Base-by-base conservation (phyloP, 1,140 invertebrate species). In the Eumaeus atala region DNA sequence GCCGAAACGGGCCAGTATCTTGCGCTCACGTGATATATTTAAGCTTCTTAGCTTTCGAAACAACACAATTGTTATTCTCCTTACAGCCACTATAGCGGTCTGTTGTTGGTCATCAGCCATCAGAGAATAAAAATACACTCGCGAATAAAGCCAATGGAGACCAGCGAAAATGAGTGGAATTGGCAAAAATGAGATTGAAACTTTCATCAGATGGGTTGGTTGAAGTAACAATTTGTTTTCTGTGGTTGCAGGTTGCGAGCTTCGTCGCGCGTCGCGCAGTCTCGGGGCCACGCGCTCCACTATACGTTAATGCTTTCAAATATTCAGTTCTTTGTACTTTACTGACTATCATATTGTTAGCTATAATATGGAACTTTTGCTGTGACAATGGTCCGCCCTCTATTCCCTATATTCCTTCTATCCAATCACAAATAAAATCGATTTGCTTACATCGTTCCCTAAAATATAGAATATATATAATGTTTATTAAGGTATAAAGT, bases 201-300 rank as follows among this genome's bases (percentile, higher is more conserved):
- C 8, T 12, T 16, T 7, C 3, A 16, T 17, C 14, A 11, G 21
- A 21, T 17, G 5, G n/a, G 10, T 4, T 9, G 21, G 11, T 40
- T 14, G 12, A 9, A 14, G 49, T n/a, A 18, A 14, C 18, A 9
- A 21, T 42, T 11, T 9, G 21, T 42, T 17, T 11, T 33, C 48
- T 8, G 61, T 48, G n/a, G 48, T 67, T 66, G 11, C 72, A 74
- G 81, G 67, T 77, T 62, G 72, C 72, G 67, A 70, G 70, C 70
- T 67, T 55, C 60, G 56, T 66, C 58, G 60, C 66, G 61, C 62
- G 58, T 63, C 56, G 61, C 64, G 64, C 63, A 69, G 64, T 62
- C 72, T 63, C 65, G 69, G 66, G 66, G 63, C 65, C 61, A 64
- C 57, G 56, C 59, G 58, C 66, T 64, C 58, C 61, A 55, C 61